A percentile compares a stretch with the other conserved stretches of the same genome.
These are phyloP conservation scores for Metopia argyrocephala DNA, from an alignment of 2,888 invertebrate genomes.

Conservation along the genomic window DNA sequence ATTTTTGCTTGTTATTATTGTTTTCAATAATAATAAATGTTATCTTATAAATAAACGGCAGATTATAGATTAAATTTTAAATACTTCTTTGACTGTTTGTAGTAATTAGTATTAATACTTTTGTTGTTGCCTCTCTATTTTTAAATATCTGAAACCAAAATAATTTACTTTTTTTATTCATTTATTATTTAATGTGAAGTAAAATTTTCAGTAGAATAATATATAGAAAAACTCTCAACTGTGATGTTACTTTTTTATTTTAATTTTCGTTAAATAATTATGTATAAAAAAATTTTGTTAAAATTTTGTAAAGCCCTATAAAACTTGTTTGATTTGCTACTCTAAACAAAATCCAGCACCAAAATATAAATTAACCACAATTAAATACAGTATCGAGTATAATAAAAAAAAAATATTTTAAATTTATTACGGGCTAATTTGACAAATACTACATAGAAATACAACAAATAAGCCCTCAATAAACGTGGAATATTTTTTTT, in stretches of 20 bases:
- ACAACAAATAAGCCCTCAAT: too few species aligned
- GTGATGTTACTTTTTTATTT: conserved; percentile 61
- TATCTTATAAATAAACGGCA: conserved; percentile 55
- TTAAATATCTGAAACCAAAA: conserved; percentile 56
- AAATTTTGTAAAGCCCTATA: conserved; percentile 42
- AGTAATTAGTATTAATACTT: conserved; percentile 55
- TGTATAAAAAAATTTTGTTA: conserved; percentile 21
- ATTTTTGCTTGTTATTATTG: not conserved
- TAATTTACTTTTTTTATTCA: conserved; percentile 37
- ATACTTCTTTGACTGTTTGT: conserved; percentile 48
- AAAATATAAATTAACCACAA: conserved; percentile 50
- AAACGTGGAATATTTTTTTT: too few species aligned
- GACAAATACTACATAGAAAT: too few species aligned
- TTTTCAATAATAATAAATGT: conserved; percentile 55
- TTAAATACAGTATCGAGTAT: not conserved
- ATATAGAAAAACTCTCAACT: conserved; percentile 65
- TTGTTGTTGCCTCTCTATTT: conserved; percentile 27
- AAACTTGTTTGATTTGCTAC: conserved; percentile 26
- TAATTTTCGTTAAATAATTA: conserved; percentile 26
- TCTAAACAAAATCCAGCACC: conserved; percentile 62
- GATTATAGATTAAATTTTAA: conserved; percentile 54
- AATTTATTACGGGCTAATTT: too few species aligned
- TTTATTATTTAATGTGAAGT: conserved; percentile 17
- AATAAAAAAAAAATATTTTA: not conserved
- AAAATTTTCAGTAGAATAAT: conserved; percentile 16